Base-by-base conservation (phyloP, 2,113 vertebrate genomes). In the Tenebrosternarchus preto region DNA sequence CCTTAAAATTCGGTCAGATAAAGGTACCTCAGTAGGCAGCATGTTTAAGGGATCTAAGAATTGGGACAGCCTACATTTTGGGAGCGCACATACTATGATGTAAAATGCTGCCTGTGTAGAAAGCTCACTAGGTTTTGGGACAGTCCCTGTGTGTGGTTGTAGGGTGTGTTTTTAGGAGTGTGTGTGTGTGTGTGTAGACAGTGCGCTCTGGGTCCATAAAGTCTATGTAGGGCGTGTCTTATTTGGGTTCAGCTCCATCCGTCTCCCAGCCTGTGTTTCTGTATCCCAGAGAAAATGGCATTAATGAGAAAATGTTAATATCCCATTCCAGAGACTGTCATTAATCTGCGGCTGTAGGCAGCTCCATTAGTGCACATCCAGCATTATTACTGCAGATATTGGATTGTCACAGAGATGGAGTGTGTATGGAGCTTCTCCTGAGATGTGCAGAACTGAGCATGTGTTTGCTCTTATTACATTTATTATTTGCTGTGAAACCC, bases 361-460 rank as follows among this genome's bases (percentile, higher is more conserved):
- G 85, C 86, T 91, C 91, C 89, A 92, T 92, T 92, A 90, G 80
- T 87, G 84, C 87, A 88, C 81, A 92, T 90, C 88, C 87, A 24
- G 86, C 80, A 87, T 92, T 91, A 93, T 92, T 89, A 91, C 87
- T 86, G 84, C 83, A 84, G 80, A 90, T 89, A 92, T 92, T 91
- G 91, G 85, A 90, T 88, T 88, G 89, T 89, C 87, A 88, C 81
- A 80, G 83, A 80, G 88, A 87, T 84, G 84, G 73, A 25, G 80
- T 88, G 87, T 36, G 53, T 29, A 43, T 33, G 27, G 61, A 75
- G 88, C 88, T 87, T 90, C 89, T 88, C 87, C 43, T 81, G 88
- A 89, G 91, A 90, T 88, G 85, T 84, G 85, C 87, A 83, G 82
- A 85, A 89, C 85, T 83, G 87, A 91, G 92, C 90, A 91, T n/a